Percentiles rank a stretch among this genome's conserved stretches.
Conservation (phyloP, 2,888 invertebrate species). For the Dugesia japonica region DNA sequence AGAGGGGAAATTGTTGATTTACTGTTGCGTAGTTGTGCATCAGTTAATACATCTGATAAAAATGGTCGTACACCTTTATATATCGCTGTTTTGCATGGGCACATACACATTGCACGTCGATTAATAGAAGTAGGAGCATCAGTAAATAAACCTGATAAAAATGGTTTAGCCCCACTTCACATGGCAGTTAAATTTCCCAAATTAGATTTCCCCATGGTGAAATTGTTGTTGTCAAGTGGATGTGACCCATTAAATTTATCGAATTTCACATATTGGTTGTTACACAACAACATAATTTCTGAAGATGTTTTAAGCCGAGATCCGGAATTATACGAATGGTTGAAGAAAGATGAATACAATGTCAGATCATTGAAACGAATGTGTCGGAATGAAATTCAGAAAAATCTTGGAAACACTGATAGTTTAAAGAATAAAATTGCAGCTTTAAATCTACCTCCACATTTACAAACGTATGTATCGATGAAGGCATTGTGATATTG, state of each 20-base stretch:
- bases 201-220: conserved; percentile 36
- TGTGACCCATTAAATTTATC: conserved; percentile 35
- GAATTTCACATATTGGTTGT: conserved; percentile 35
- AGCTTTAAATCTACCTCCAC: conserved; percentile 34
- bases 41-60: conserved; percentile 35
- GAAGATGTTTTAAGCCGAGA: conserved; percentile 34
- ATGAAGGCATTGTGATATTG: conserved; percentile 34
- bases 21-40: conserved; percentile 24
- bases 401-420: conserved; percentile 34
- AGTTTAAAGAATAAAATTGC: conserved; percentile 31
- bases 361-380: conserved; percentile 33
- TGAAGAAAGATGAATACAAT: conserved; percentile 34
- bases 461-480: conserved; percentile 33
- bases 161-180: conserved; percentile 40
- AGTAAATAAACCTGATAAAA: conserved; percentile 34
- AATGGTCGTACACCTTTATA: conserved; percentile 35
- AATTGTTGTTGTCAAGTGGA: conserved; percentile 32
- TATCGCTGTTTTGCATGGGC: conserved; percentile 35
- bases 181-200: conserved; percentile 39
- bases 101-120: conserved; percentile 33
- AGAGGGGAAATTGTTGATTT: conserved; percentile 34
- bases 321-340: conserved; percentile 33
- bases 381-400: conserved; percentile 35
- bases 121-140: conserved; percentile 32
- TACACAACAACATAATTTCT: conserved; percentile 34